Percentiles rank a stretch among this genome's conserved stretches.
Evolutionary conservation across 2,888 invertebrate genomes (phyloP).

Genomic region (Pollenia griseotomentosa): DNA sequence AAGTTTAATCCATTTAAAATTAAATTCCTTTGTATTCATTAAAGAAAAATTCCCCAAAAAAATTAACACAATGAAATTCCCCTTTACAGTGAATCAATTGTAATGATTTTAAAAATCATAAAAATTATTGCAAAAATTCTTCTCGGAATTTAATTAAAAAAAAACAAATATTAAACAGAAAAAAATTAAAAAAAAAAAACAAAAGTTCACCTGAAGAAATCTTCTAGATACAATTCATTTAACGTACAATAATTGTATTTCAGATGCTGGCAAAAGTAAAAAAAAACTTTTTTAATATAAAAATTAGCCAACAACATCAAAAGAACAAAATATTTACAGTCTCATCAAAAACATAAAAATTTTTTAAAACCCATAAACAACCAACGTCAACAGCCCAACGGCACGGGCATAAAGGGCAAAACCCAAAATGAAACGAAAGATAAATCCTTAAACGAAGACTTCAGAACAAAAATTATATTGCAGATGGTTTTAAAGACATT

Average conservation of each 20-base stretch:
- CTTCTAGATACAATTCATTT: background rate
- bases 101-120: slow-evolving; percentile 9
- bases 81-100: background rate
- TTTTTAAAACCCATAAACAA: slow-evolving; percentile 60
- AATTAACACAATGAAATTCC: background rate
- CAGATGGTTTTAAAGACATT: slow-evolving; percentile 42
- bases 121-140: slow-evolving; percentile 8
- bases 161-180: slow-evolving; percentile 11
- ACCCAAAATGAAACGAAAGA: slow-evolving; percentile 28
- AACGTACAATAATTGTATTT: background rate
- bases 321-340: slow-evolving; percentile 44
- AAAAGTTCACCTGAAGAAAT: slow-evolving; percentile 10
- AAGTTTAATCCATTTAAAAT: too few species aligned
- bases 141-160: slow-evolving; percentile 44
- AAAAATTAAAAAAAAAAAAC: background rate
- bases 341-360: slow-evolving; percentile 57
- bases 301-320: slow-evolving; percentile 23
- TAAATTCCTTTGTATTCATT: too few species aligned
- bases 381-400: slow-evolving; percentile 17
- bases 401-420: background rate
- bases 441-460: slow-evolving; percentile 56
- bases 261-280: background rate
- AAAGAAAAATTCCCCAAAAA: background rate
- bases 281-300: slow-evolving; percentile 6
- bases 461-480: slow-evolving; percentile 48